Evolutionary conservation across 1,140 invertebrate species (phyloP).

Genomic region (Conus ventricosus): DNA sequence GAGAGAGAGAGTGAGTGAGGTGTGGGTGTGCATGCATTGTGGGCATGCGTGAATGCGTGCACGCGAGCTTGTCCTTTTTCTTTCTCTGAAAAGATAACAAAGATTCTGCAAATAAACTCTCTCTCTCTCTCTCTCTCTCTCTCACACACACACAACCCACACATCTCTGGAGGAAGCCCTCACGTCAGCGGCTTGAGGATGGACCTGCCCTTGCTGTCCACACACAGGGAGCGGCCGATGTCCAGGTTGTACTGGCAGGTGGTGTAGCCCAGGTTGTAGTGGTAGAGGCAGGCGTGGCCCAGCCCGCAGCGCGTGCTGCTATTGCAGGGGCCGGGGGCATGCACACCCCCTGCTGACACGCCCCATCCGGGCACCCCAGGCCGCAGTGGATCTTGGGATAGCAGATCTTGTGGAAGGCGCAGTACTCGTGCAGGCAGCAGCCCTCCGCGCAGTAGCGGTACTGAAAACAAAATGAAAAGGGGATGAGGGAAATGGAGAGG

Average conservation of each 20-base stretch:
- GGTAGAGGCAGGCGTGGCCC: slow-evolving; percentile 56
- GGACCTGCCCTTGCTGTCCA: slow-evolving; percentile 69
- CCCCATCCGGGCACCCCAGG: slow-evolving; percentile 67
- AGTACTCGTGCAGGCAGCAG: slow-evolving; percentile 69
- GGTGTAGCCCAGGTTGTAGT: slow-evolving; percentile 67
- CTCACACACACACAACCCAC: background rate
- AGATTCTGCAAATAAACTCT: no score
- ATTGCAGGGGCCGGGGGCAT: slow-evolving; percentile 62
- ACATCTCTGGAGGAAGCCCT: no score
- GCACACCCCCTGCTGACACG: slow-evolving; percentile 61
- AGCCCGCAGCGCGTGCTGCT: slow-evolving; percentile 52
- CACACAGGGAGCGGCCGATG: slow-evolving; percentile 79
- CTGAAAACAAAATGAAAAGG: slow-evolving; percentile 49
- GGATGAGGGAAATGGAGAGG: background rate
- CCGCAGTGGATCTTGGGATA: slow-evolving; percentile 68
- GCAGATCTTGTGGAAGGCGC: slow-evolving; percentile 66
- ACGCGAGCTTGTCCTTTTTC: background rate
- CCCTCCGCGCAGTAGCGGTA: slow-evolving; percentile 64
- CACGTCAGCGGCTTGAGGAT: slow-evolving; percentile 22
- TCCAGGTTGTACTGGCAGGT: slow-evolving; percentile 69
- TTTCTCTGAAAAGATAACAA: no score
- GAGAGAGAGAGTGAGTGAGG: no score
- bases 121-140: background rate
- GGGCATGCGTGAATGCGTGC: background rate
- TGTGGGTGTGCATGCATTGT: background rate